Conservation (phyloP, 2,888 invertebrate genomes). For the Drosophila hamatofila region DNA sequence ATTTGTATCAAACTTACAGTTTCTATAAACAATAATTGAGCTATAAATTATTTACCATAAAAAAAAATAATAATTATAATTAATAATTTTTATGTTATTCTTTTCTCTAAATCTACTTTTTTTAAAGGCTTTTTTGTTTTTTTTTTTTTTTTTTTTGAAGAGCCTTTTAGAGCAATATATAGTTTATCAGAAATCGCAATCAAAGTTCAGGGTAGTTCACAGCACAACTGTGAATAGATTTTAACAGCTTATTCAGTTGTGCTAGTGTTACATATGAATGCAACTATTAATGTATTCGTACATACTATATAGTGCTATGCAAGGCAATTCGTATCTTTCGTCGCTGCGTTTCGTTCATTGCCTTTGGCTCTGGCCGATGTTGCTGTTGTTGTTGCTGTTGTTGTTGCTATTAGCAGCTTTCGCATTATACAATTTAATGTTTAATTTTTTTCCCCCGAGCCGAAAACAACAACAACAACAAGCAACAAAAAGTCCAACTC, state of each 20-base stretch:
- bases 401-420: slow-evolving; percentile 73
- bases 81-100: no score
- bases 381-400: slow-evolving; percentile 32
- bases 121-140: background rate
- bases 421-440: slow-evolving; percentile 80
- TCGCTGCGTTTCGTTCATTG: slow-evolving; percentile 71
- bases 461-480: slow-evolving; percentile 28
- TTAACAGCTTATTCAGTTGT: slow-evolving; percentile 36
- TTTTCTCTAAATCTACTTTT: no score
- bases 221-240: slow-evolving; percentile 11
- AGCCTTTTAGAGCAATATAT: background rate
- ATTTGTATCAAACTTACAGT: no score
- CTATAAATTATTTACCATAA: no score
- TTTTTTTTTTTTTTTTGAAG: background rate
- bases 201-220: slow-evolving; percentile 50
- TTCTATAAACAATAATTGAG: no score
- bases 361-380: slow-evolving; percentile 46
- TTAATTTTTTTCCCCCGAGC: slow-evolving; percentile 68
- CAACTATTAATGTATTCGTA: slow-evolving; percentile 39
- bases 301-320: slow-evolving; percentile 19
- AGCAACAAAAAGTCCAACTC: slow-evolving; percentile 57
- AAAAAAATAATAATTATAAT: no score
- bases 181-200: background rate
- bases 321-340: slow-evolving; percentile 73
- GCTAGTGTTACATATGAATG: slow-evolving; percentile 47